Base-by-base conservation (phyloP, 2,113 vertebrate genomes). In the Cathartes aura region DNA sequence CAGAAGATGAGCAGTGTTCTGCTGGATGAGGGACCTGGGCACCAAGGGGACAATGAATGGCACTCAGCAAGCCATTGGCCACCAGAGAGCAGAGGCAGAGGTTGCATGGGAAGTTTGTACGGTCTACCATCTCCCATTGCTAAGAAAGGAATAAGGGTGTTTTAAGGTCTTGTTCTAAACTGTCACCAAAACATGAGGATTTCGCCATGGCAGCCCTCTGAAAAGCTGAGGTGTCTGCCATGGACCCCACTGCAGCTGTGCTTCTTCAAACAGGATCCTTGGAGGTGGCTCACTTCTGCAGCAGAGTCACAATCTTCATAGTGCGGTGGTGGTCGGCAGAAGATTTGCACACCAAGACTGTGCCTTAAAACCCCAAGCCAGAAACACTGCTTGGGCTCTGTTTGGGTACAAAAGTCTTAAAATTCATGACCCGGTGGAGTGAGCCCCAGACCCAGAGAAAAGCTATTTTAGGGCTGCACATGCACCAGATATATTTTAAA, bases 381-480 rank as follows among this genome's bases (percentile, higher is more conserved):
- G 26, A 62, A 48, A 8, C 10, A 20, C 8, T 60, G 19, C 16
- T n/a, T 43, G 30, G 18, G 18, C 10, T 73, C 20, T 43, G 10
- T 72, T 66, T 45, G 20, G 9, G 11, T 59, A 53, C 8, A 74
- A 40, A 90, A 67, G 0, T 2, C 13, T 82, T 82, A 48, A 78
- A 82, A 75, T 16, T 70, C 20, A 22, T 0, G 1, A 15, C 10
- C 3, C 1, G 2, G 2, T 23, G 6, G 4, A 47, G 4, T 45
- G 11, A 58, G 26, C 2, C 32, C 34, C 48, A 83, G 19, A 62
- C 8, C 10, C 11, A 71, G 5, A 5, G 5, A 82, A 83, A 12
- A 80, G 19, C 0, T 38, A 19, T 64, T 91, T 83, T 36, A 82
- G 43, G 29, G 2, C 9, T 78, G 34, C 8, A 22, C 24, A 26